A percentile compares a stretch with the other conserved stretches of the same genome.
These are phyloP conservation scores for Cichladusa arquata DNA, from an alignment of 2,113 vertebrate genomes.

Conservation along the genomic window DNA sequence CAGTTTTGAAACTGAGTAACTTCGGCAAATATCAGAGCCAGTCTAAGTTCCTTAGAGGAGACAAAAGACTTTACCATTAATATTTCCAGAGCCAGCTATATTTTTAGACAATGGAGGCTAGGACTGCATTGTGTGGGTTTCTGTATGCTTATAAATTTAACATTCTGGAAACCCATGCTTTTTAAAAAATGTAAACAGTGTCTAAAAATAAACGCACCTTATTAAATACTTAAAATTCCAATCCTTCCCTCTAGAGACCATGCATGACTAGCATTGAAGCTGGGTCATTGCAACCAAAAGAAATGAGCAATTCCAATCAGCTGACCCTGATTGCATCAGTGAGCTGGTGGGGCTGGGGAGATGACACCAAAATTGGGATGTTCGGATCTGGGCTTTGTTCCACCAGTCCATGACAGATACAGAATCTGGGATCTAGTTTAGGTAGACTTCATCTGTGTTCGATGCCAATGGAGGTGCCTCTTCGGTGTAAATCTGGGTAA, in stretches of 20 bases:
- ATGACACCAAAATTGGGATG: background rate
- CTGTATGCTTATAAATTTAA: background rate
- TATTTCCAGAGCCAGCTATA: background rate
- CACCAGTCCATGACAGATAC: background rate
- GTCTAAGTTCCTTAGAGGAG: background rate
- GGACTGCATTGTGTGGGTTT: background rate
- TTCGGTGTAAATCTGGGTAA: background rate
- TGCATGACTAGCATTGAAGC: background rate
- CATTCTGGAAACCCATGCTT: background rate
- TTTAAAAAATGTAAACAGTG: background rate
- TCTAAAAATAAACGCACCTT: background rate
- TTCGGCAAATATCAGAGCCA: background rate
- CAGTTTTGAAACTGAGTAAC: background rate
- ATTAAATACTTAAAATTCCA: background rate
- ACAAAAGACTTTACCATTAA: background rate
- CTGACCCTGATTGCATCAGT: background rate
- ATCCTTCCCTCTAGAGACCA: background rate
- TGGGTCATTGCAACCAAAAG: background rate
- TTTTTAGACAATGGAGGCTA: background rate
- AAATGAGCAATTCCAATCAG: background rate
- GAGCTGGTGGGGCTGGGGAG: background rate
- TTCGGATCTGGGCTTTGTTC: background rate
- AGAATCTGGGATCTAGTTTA: background rate
- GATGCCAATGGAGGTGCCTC: background rate
- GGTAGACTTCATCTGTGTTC: background rate